Base-by-base conservation (phyloP, 2,888 invertebrate genomes). In the Athalia cordata region DNA sequence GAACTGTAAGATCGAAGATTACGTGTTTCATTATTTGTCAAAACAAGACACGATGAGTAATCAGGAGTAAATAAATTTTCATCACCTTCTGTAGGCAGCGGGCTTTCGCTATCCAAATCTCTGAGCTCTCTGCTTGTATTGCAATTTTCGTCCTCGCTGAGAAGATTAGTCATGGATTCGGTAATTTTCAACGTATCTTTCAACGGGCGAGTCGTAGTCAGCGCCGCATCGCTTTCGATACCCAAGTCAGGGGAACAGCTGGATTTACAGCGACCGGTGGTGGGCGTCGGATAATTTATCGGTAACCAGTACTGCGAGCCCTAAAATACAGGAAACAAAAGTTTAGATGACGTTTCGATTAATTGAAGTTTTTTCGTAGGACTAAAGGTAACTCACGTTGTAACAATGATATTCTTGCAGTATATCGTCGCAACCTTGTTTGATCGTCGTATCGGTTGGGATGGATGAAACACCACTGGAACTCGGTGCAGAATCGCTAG, bases 171-270 rank as follows among this genome's bases (percentile, higher is more conserved):
- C 89, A 90, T 89, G 3, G 89, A 90, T 80, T 89, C 89, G 3
- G 90, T 89, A n/a, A 90, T 89, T 66, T 89, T 90, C 29, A 89
- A 83, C 9, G 88, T 87, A 68, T 89, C 88, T 80, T 89, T 86
- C 9, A 89, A 77, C 13, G 89, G 90, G 77, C 89, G 86, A 55
- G 86, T 85, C 5, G 85, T 86, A 4, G 86, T 85, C 11, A 87
- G 81, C 3, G 88, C 88, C 3, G 84, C 88, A 15, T 97, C 97
- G 85, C 96, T 97, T 87, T 97, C 97, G 81, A 97, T 97, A n/a
- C 97, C 97, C 85, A 96, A 93, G 90, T 97, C 97, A 0, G 97
- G 97, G 0, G 97, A 97, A 82, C 90, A 89, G 76, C 88, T 89
- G 5, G 90, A 89, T 81, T 90, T 90, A 72, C 88, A 89, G 4